Evolutionary conservation across 2,888 invertebrate genomes (phyloP), one percentile per base, ranked within the genome.

Genomic region (Endomychus coccineus): DNA sequence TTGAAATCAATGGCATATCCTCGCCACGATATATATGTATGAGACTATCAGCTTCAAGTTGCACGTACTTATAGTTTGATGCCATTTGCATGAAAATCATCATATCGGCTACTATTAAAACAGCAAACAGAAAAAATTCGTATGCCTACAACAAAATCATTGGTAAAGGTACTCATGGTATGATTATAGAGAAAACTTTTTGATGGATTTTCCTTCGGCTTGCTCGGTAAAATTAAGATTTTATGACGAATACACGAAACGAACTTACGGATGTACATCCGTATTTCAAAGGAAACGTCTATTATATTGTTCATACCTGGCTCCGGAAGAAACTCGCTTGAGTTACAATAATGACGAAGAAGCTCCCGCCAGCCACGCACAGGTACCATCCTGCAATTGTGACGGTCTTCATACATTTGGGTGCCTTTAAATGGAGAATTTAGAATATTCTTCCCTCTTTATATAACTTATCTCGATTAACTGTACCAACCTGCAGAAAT

Each of bases 331-430:
- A 55, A 49, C 73, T 71, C 2, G 74, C 67, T 57, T 82, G 78
- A 2, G 83, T 78, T 14, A 88, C 76, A 19, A 83, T 67, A 39
- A 86, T 80, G 1, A 87, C 86, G 37, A 87, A 74, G 14, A 86
- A 66, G 59, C 89, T 88, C 2, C 89, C 89, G 40, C 83, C 70
- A 1, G 87, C 84, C 2, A 83, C 81, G 0, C 85, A 83, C 44
- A 88, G 66, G 50, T 87, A 77, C 88, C 88, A 89, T n/a, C 79
- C 77, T 0, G 88, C 86, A 54, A 85, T 82, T 1, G 87, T 75
- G 3, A 89, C 80, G 0, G 86, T 83, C 66, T 86, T 88, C 84
- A 90, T 84, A 43, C 78, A 78, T 50, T 75, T 76, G 1, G 87
- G 85, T 2, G 88, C 85, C 83, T 81, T 54, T 44, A 53, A 58